Conservation (phyloP, 2,797 vertebrate genomes). For the Ctenopoma kingsleyae region DNA sequence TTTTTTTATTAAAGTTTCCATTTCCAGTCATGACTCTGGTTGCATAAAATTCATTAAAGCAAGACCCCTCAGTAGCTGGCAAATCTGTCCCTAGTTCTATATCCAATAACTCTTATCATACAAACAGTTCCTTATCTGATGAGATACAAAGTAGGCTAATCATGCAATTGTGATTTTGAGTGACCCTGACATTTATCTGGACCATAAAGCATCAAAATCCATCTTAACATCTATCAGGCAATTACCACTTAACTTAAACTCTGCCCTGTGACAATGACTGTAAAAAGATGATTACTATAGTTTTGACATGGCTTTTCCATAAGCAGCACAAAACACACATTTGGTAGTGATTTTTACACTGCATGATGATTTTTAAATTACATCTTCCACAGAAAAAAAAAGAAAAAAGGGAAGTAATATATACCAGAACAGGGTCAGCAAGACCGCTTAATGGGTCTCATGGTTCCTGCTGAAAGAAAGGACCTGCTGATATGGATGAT, state of each 20-base stretch:
- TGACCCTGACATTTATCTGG: slow-evolving; percentile 14
- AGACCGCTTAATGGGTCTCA: slow-evolving; percentile 71
- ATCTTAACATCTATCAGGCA: slow-evolving; percentile 29
- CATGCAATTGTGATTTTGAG: slow-evolving; percentile 23
- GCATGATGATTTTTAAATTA: slow-evolving; percentile 16
- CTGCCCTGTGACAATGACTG: slow-evolving; percentile 35
- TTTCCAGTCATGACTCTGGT: slow-evolving; percentile 32
- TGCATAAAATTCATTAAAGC: slow-evolving; percentile 23
- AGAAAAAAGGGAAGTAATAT: slow-evolving; percentile 46
- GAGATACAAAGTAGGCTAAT: slow-evolving; percentile 29
- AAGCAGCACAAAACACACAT: not conserved
- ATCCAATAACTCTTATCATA: slow-evolving; percentile 38
- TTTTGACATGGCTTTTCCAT: not conserved
- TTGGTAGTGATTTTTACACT: not conserved
- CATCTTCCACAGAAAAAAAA: slow-evolving; percentile 24
- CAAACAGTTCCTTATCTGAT: slow-evolving; percentile 32
- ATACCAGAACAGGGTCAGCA: slow-evolving; percentile 60
- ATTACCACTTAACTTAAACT: slow-evolving; percentile 46
- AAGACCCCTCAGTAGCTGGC: slow-evolving; percentile 8
- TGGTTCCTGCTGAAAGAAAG: slow-evolving; percentile 72
- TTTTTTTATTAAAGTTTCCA: not conserved
- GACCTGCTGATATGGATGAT: slow-evolving; percentile 78
- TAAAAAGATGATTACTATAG: slow-evolving; percentile 1
- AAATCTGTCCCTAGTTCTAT: slow-evolving; percentile 35
- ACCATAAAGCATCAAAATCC: slow-evolving; percentile 15